Percentiles rank a stretch among this genome's conserved stretches.
Conservation (phyloP, 2,113 vertebrate species). For the Bathybates hornii region DNA sequence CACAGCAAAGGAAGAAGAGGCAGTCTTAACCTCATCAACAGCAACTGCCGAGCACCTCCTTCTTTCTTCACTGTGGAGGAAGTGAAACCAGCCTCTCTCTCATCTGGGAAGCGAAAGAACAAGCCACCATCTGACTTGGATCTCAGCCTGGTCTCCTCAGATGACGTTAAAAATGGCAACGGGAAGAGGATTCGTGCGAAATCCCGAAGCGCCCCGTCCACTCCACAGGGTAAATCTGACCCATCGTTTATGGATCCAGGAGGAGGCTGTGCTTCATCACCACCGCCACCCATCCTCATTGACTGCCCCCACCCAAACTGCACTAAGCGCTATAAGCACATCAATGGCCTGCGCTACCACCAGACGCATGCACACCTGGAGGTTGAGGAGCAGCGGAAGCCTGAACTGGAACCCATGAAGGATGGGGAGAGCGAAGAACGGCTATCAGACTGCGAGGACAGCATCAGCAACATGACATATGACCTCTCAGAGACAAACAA, state of each 20-base stretch:
- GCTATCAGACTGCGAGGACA: slow-evolving; percentile 92
- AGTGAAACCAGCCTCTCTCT: slow-evolving; percentile 82
- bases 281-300: slow-evolving; percentile 91
- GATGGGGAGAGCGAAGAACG: slow-evolving; percentile 85
- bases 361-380: slow-evolving; percentile 97
- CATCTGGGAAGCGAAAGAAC: slow-evolving; percentile 86
- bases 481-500: slow-evolving; percentile 82
- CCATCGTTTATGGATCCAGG: slow-evolving; percentile 89
- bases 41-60: slow-evolving; percentile 79
- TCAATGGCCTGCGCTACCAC: slow-evolving; percentile 95
- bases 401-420: slow-evolving; percentile 82
- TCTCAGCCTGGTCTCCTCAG: slow-evolving; percentile 80
- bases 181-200: slow-evolving; percentile 93
- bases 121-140: slow-evolving; percentile 91
- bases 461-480: slow-evolving; percentile 78
- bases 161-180: slow-evolving; percentile 86
- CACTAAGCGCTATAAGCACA: slow-evolving; percentile 99
- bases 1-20: slow-evolving; percentile 88
- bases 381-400: slow-evolving; percentile 81
- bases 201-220: slow-evolving; percentile 92
- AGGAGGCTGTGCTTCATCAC: slow-evolving; percentile 68
- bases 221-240: slow-evolving; percentile 90
- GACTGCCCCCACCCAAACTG: slow-evolving; percentile 98
- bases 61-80: slow-evolving; percentile 90
- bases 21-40: slow-evolving; percentile 86